Evolutionary conservation across 2,888 invertebrate genomes (phyloP).

Genomic region (Zaprionus lineosus): DNA sequence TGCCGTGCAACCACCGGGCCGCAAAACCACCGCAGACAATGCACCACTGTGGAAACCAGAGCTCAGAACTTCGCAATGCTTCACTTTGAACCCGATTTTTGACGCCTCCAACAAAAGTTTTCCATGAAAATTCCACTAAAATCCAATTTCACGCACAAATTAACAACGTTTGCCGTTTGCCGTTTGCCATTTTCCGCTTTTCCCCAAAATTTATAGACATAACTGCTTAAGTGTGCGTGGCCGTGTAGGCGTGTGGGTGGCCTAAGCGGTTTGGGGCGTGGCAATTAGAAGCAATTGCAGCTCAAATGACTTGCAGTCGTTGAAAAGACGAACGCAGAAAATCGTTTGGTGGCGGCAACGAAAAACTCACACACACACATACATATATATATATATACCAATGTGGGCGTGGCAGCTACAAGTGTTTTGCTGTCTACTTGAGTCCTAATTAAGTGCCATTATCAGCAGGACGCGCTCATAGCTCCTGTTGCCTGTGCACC

Average conservation of each 20-base stretch:
- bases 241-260: too few relatives aligned
- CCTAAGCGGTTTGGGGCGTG: too few relatives aligned
- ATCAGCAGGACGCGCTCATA: constrained; percentile 21
- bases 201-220: too few relatives aligned
- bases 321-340: neutral
- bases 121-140: constrained; percentile 16
- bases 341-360: neutral
- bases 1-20: constrained; percentile 9
- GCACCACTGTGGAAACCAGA: constrained; percentile 18
- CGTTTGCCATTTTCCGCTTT: too few relatives aligned
- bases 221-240: too few relatives aligned
- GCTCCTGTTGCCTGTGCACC: neutral
- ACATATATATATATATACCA: neutral
- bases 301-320: constrained; percentile 8
- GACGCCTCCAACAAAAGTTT: neutral
- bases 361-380: neutral
- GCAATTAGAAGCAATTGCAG: constrained; percentile 29
- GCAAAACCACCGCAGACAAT: constrained; percentile 21
- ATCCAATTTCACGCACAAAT: constrained; percentile 63
- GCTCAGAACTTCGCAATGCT: neutral
- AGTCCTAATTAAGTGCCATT: constrained; percentile 63
- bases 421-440: constrained; percentile 54
- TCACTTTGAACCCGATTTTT: constrained; percentile 20
- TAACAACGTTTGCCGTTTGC: constrained; percentile 24
- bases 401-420: constrained; percentile 24